Base-by-base conservation (phyloP, 1,140 invertebrate genomes). In the Tetragnatha versicolor region DNA sequence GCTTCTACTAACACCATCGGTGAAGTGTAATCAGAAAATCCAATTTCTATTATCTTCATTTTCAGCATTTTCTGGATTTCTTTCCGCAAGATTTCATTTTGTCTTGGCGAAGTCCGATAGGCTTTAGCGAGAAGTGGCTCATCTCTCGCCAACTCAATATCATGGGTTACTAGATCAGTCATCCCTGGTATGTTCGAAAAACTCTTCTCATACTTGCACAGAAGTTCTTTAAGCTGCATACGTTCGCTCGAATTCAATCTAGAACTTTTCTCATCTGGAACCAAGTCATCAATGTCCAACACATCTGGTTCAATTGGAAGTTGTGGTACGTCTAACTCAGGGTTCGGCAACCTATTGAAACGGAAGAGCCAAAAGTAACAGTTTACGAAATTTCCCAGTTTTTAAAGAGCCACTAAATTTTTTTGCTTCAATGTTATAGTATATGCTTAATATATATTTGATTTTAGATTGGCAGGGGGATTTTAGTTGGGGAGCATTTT, bases 1-100 rank as follows among this genome's bases (percentile, higher is more conserved):
- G 49, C 22, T 60, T 73, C 51, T 2, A 60, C 27, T 2, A 69
- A 7, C 1, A 73, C 39, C 20, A 73, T 58, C 3, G 35, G 31
- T 39, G 51, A 42, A 27, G 68, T 73, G 14, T 27, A 72, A 31
- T 72, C 68, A 22, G 68, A 72, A 31, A 37, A 47, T 9, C 69
- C 53, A 4, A 60, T n/a, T 45, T 73, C 69, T 53, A 73, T 42
- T 27, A 73, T 60, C 7, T 22, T 27, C 27, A 39, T 2, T 20
- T 55, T 25, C 17, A 73, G 31, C 69, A 73, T 73, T 45, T 29
- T 12, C 49, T 73, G 35, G 20, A 55, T 72, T 72, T 72, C 68
- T 5, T 0, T 72, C 27, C 27, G 6, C 25, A 72, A 25, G 12
- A 72, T 72, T 22, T 0, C 35, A 37, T 39, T 72, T 55, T 72